These are phyloP conservation scores for Tychaedon coryphoeus DNA, from an alignment of 2,113 vertebrate species.

Conservation along the genomic window DNA sequence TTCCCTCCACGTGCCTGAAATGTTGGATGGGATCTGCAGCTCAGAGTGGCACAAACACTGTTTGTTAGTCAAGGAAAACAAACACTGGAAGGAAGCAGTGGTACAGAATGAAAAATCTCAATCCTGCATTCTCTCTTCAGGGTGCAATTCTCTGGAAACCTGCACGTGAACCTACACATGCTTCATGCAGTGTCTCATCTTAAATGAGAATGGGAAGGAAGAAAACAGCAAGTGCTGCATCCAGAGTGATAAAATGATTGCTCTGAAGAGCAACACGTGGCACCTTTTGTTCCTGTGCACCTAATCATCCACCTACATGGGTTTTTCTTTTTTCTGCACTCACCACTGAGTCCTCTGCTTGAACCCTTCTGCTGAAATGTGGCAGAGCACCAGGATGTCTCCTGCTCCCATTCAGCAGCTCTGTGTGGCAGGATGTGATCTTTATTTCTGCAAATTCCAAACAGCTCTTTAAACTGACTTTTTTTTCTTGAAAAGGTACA, in stretches of 20 bases:
- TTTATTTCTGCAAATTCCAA: not conserved
- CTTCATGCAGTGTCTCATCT: not conserved
- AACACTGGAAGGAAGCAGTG: not conserved
- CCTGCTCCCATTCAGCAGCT: conserved; percentile 1
- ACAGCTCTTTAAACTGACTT: not conserved
- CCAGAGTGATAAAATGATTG: conserved; percentile 21
- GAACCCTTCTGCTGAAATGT: not conserved
- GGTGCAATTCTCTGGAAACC: not conserved
- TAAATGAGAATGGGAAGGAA: not conserved
- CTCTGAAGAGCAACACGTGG: not conserved
- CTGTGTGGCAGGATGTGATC: not conserved
- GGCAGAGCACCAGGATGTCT: not conserved
- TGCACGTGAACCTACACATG: not conserved
- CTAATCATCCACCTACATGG: conserved; percentile 13
- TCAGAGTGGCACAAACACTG: not conserved
- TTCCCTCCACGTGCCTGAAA: not conserved
- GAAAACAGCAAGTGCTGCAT: not conserved
- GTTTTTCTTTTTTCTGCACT: not conserved
- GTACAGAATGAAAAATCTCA: not conserved
- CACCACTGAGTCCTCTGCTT: not conserved
- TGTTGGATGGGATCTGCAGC: not conserved
- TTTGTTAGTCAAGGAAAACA: not conserved
- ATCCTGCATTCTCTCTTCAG: not conserved
- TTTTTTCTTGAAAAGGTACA: not conserved
- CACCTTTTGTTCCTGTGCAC: conserved; percentile 31